A percentile compares a stretch with the other conserved stretches of the same genome.
Evolutionary conservation across 2,113 vertebrate genomes (phyloP).

Genomic region (Illadopsis cleaveri): DNA sequence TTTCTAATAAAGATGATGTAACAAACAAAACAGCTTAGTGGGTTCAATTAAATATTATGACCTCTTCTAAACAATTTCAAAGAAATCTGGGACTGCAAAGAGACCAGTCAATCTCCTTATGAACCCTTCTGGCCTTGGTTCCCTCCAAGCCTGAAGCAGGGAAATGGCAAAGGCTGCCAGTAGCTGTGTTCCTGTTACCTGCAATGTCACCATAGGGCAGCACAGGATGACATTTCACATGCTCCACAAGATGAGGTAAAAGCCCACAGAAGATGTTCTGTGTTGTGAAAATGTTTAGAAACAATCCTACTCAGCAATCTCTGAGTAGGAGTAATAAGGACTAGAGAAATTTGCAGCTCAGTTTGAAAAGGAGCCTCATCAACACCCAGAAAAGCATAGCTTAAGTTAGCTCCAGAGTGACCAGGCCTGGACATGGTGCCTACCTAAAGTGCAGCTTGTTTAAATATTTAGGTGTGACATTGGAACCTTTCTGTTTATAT

Average conservation of each 20-base stretch:
- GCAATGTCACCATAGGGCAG: not conserved
- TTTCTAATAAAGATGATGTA: not conserved
- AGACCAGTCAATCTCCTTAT: not conserved
- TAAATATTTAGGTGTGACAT: not conserved
- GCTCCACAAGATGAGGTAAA: not conserved
- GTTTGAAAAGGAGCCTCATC: not conserved
- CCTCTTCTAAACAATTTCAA: not conserved
- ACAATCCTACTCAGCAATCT: not conserved
- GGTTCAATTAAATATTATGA: not conserved
- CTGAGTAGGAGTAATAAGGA: not conserved
- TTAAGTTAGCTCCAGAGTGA: not conserved
- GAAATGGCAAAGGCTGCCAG: not conserved
- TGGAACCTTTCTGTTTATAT: not conserved
- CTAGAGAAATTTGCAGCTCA: not conserved
- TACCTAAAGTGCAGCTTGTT: not conserved
- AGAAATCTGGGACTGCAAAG: not conserved
- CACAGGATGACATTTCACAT: rapidly evolving
- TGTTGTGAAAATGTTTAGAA: not conserved
- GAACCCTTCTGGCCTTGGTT: not conserved
- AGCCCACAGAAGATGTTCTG: not conserved
- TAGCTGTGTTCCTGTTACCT: not conserved
- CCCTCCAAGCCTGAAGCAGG: not conserved
- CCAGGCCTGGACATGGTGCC: not conserved
- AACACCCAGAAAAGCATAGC: not conserved
- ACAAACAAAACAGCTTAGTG: not conserved